phyloP scores from a whole-genome alignment of 1,140 invertebrate species.

The Drosophila auraria region DNA sequence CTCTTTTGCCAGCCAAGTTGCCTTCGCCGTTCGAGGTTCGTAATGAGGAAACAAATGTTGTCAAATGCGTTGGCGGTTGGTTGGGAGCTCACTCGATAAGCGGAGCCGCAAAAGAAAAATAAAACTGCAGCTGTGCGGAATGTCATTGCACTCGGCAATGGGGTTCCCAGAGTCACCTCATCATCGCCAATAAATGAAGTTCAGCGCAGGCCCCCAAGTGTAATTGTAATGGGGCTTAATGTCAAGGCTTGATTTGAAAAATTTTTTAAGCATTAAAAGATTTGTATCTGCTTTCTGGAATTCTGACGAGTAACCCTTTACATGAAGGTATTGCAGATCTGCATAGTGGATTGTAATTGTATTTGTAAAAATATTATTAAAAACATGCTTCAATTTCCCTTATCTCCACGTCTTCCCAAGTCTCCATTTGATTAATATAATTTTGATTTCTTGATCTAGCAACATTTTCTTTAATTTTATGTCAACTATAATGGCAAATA shows the following conservation, averaged over 20 bases:
- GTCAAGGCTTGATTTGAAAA: slow-evolving; percentile 9
- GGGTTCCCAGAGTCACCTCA: slow-evolving; percentile 37
- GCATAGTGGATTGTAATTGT: too few relatives aligned
- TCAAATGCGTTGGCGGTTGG: slow-evolving; percentile 70
- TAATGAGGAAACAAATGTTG: slow-evolving; percentile 77
- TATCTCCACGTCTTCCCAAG: too few relatives aligned
- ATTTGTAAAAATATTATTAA: too few relatives aligned
- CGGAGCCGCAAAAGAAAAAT: slow-evolving; percentile 36
- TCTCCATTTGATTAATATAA: too few relatives aligned
- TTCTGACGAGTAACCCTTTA: too few relatives aligned
- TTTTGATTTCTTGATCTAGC: too few relatives aligned
- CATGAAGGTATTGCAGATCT: too few relatives aligned
- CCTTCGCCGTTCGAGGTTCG: slow-evolving; percentile 21
- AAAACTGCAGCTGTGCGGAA: slow-evolving; percentile 24
- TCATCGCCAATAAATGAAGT: slow-evolving; percentile 22
- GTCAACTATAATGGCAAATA: too few relatives aligned
- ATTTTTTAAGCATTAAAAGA: not conserved
- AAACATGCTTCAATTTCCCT: too few relatives aligned
- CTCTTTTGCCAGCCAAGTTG: slow-evolving; percentile 11
- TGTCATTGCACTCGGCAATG: slow-evolving; percentile 56
- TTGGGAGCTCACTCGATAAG: slow-evolving; percentile 19
- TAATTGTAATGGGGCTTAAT: slow-evolving; percentile 16
- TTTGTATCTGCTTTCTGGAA: not conserved
- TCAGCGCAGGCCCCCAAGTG: too few relatives aligned
- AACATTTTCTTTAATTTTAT: too few relatives aligned